These are phyloP conservation scores for Limosa lapponica DNA, from an alignment of 2,797 vertebrate genomes.

Conservation along the genomic window DNA sequence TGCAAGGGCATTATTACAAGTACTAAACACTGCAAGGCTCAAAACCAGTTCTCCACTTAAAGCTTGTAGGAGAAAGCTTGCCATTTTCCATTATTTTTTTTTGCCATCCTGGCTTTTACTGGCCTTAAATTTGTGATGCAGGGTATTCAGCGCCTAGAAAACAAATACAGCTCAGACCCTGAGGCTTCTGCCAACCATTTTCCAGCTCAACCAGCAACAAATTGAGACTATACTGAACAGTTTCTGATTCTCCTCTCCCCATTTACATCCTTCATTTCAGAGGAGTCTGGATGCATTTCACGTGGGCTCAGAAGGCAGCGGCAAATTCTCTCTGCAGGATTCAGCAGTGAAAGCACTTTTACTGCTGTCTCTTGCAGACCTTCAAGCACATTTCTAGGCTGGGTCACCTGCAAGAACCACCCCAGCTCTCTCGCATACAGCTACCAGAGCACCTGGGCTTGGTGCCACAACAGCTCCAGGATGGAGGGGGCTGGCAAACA, in stretches of 20 bases:
- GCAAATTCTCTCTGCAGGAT: background rate
- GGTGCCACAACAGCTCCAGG: background rate
- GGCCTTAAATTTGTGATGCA: background rate
- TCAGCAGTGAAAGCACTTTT: background rate
- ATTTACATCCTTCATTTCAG: background rate
- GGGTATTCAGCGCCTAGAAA: background rate
- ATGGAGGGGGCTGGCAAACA: background rate
- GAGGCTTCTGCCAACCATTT: background rate
- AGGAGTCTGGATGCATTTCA: background rate
- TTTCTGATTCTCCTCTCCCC: background rate
- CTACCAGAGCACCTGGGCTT: background rate
- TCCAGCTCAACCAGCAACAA: background rate
- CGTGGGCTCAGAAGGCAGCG: background rate
- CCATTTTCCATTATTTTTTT: background rate
- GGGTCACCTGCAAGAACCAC: background rate
- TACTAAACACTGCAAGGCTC: background rate
- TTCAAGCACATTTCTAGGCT: background rate
- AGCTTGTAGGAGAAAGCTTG: background rate
- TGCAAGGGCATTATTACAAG: background rate
- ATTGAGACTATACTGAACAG: background rate
- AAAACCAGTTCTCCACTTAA: background rate
- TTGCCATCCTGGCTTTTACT: background rate
- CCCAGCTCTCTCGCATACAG: background rate
- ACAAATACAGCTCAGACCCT: background rate
- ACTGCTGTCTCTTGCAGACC: background rate